Conservation (phyloP, 2,797 vertebrate genomes). For the Lagodon rhomboides region DNA sequence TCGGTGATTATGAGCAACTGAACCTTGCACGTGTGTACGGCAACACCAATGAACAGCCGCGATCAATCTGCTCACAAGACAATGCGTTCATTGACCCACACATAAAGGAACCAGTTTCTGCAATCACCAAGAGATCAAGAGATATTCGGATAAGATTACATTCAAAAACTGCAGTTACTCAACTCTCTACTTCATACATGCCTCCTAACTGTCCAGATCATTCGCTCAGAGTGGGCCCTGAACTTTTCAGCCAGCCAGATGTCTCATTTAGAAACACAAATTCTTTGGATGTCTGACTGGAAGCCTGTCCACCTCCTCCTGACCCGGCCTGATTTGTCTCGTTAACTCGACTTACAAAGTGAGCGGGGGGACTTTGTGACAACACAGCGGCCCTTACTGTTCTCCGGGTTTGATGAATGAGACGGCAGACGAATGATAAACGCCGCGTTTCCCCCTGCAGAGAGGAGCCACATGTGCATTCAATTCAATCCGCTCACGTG, state of each 20-base stretch:
- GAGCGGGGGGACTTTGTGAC: constrained; percentile 51
- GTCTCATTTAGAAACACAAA: constrained; percentile 17
- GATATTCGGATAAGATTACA: background rate
- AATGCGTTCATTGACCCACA: background rate
- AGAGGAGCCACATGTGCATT: constrained; percentile 61
- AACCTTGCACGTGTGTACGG: background rate
- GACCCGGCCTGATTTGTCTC: constrained; percentile 34
- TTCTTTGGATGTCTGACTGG: constrained; percentile 44
- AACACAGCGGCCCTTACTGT: constrained; percentile 41
- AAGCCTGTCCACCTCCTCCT: constrained; percentile 19
- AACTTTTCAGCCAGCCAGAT: constrained; percentile 7
- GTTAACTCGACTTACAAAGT: constrained; percentile 44
- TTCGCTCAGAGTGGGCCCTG: background rate
- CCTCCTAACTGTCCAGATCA: background rate
- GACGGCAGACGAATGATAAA: constrained; percentile 52
- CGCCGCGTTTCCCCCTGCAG: constrained; percentile 6
- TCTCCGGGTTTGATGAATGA: constrained; percentile 59
- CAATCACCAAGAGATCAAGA: background rate
- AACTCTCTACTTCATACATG: background rate
- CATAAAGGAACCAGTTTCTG: background rate
- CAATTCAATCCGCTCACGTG: constrained; percentile 58
- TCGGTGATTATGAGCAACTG: background rate
- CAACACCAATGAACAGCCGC: background rate
- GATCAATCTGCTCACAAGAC: background rate
- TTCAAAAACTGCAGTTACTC: background rate